Percentiles rank a stretch among this genome's conserved stretches.
Conservation (phyloP, 2,888 invertebrate genomes). For the Lasioglossum calceatum region DNA sequence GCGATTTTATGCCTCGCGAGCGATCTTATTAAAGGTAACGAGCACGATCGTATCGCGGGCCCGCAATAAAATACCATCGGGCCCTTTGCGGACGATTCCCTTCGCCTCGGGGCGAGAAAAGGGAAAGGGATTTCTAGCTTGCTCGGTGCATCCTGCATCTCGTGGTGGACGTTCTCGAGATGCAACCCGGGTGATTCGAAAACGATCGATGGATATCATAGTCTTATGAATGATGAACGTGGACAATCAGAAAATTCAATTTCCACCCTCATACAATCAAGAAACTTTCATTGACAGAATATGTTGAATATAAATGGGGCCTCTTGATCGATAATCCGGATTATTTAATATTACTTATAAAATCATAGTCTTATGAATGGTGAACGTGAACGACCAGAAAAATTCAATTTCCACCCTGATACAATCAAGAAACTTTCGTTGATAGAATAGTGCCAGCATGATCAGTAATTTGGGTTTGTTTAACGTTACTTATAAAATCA, state of each 20-base stretch:
- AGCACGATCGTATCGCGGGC: slow-evolving; percentile 70
- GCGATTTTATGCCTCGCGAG: slow-evolving; percentile 74
- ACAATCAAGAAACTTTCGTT: background rate
- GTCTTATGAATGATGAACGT: background rate
- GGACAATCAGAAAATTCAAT: background rate
- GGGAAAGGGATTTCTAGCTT: slow-evolving; percentile 30
- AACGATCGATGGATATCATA: too few species aligned
- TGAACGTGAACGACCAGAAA: background rate
- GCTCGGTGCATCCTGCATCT: background rate
- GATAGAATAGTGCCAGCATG: background rate
- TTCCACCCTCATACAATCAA: background rate
- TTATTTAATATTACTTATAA: too few species aligned
- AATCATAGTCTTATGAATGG: too few species aligned
- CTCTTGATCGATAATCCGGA: too few species aligned
- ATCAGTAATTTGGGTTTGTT: too few species aligned
- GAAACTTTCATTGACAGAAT: too few species aligned
- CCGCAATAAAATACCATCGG: slow-evolving; percentile 74
- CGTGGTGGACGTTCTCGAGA: background rate
- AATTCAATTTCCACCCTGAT: background rate
- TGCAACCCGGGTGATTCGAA: slow-evolving; percentile 23
- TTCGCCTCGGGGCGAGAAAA: slow-evolving; percentile 21
- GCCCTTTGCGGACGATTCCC: background rate
- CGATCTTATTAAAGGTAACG: slow-evolving; percentile 79
- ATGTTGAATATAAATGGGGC: too few species aligned
- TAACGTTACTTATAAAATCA: too few species aligned